A percentile compares a stretch with the other conserved stretches of the same genome.
phyloP scores from a whole-genome alignment of 2,888 invertebrate species.

The Lysandra bellargus region DNA sequence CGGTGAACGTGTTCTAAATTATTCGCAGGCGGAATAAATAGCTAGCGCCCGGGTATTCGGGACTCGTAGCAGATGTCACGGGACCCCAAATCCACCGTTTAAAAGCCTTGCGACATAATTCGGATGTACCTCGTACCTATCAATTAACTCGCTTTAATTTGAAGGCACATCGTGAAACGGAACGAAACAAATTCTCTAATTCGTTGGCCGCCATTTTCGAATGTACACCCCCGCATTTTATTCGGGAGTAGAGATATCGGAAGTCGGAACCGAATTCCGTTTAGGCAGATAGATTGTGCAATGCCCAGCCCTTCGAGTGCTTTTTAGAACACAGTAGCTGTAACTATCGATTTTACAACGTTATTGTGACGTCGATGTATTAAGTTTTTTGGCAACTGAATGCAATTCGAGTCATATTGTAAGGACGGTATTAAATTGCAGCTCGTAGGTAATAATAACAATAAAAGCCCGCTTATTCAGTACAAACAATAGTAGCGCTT shows the following conservation, averaged over 20 bases:
- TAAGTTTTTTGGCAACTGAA: not conserved
- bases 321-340: not conserved
- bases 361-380: not conserved
- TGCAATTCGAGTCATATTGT: not conserved
- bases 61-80: slow-evolving; percentile 24
- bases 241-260: slow-evolving; percentile 35
- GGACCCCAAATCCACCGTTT: slow-evolving; percentile 34
- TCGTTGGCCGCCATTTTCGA: slow-evolving; percentile 56
- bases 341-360: not conserved
- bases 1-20: slow-evolving; percentile 25
- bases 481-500: slow-evolving; percentile 16
- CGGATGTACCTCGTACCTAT: slow-evolving; percentile 39
- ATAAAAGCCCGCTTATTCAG: not conserved
- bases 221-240: slow-evolving; percentile 56
- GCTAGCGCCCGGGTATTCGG: slow-evolving; percentile 5
- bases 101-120: slow-evolving; percentile 28
- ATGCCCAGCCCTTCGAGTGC: not conserved
- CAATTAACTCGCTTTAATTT: slow-evolving; percentile 54
- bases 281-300: not conserved
- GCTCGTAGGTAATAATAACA: slow-evolving; percentile 22
- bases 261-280: not conserved
- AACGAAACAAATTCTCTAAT: slow-evolving; percentile 56
- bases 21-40: slow-evolving; percentile 27
- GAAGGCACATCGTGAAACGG: slow-evolving; percentile 51
- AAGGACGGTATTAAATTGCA: slow-evolving; percentile 24